Evolutionary conservation across 2,797 vertebrate genomes (phyloP), one percentile per base, ranked within the genome.

Genomic region (Lutra lutra): DNA sequence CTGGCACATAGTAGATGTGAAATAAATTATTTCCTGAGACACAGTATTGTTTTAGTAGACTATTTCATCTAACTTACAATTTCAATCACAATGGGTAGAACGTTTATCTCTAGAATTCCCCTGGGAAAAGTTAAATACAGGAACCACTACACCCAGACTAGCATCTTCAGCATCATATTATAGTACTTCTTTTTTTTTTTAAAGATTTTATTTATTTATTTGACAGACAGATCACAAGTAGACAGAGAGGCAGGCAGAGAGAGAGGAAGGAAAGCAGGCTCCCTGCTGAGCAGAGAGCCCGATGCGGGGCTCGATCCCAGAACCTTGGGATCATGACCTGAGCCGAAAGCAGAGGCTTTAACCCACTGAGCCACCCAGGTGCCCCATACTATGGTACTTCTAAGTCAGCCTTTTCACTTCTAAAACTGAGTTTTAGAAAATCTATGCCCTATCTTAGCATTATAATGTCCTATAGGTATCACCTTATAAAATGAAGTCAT

Each of bases 71-170:
- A 97, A 86, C 43, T 56, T 46, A 78, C 7, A 80, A 72, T 66
- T 93, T 96, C 93, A 72, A 58, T 66, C 72, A 77, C 86, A 88
- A 92, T 73, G 60, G 60, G 56, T 77, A 84, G 5, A 79, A 18
- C 17, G 25, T 70, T 84, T 89, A 54, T 35, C 64, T 95, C 66
- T 93, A 79, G 46, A 94, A 94, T 83, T 93, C 84, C 56, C 38
- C 73, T 78, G 48, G n/a, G 51, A 86, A 83, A 98, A 96, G n/a
- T 90, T 80, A 85, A 92, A 92, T 66, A 78, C 40, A 83, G 43
- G 83, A 94, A 85, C 73, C 40, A 78, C 56, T 82, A 78, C 5
- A 86, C 12, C n/a, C 73, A 68, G 78, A 91, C 64, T 46, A 58
- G 40, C 56, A 58, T 58, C 66, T 40, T 83, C 80, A 84, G 40